These are phyloP conservation scores for Anodontia alba DNA, from an alignment of 2,888 invertebrate genomes.

Conservation along the genomic window DNA sequence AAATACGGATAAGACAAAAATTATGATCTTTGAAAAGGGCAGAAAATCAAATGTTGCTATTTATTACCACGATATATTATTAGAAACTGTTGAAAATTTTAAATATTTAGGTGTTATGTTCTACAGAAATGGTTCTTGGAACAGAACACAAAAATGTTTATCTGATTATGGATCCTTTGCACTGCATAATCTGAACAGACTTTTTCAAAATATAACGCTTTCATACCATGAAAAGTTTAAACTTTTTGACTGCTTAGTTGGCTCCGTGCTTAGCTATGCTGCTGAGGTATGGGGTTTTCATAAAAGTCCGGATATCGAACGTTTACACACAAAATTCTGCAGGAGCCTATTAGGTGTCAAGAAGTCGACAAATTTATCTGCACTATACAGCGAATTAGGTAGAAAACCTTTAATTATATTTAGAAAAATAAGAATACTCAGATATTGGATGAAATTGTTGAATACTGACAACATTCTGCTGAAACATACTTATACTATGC, in stretches of 20 bases:
- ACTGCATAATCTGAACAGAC: neutral
- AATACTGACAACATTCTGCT: neutral
- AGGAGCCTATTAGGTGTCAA: neutral
- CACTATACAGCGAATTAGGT: too few relatives aligned
- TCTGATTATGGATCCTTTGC: constrained; percentile 5
- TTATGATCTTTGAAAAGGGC: too few relatives aligned
- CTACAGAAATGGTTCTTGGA: constrained; percentile 9
- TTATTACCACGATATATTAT: constrained; percentile 3
- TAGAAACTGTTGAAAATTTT: constrained; percentile 1
- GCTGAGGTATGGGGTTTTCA: neutral
- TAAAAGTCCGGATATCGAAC: neutral
- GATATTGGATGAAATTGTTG: constrained; percentile 9
- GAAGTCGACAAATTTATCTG: too few relatives aligned
- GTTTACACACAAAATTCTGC: neutral
- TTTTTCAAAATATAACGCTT: neutral
- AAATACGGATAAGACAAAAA: too few relatives aligned
- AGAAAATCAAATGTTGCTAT: neutral
- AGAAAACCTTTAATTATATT: neutral
- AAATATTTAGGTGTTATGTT: constrained; percentile 19
- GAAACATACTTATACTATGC: neutral
- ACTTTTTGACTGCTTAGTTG: neutral
- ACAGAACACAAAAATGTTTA: neutral
- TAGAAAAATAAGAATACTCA: constrained; percentile 15
- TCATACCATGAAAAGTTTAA: neutral
- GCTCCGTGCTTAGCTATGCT: constrained; percentile 5